phyloP scores from a whole-genome alignment of 2,113 vertebrate genomes.

The Eira barbara region DNA sequence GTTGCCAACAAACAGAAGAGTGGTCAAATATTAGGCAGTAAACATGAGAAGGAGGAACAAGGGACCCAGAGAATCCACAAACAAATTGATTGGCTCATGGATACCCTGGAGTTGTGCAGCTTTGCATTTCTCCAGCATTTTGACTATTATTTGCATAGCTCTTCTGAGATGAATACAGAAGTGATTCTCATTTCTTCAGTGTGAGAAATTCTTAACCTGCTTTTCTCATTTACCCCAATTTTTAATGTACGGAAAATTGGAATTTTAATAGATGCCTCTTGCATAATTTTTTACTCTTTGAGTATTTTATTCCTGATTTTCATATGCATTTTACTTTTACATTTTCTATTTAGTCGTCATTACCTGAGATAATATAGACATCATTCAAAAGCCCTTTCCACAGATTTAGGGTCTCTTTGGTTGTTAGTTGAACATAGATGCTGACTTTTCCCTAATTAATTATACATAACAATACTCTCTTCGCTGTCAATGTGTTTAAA shows the following conservation, averaged over 20 bases:
- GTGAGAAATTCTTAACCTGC: not conserved
- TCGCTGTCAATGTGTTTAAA: not conserved
- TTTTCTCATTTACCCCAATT: not conserved
- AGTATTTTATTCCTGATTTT: not conserved
- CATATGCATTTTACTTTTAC: not conserved
- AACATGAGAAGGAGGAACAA: not conserved
- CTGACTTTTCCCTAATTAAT: not conserved
- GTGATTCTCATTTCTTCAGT: not conserved
- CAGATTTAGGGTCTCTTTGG: not conserved
- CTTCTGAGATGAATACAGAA: not conserved
- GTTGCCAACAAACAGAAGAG: not conserved
- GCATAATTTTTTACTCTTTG: not conserved
- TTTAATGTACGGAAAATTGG: not conserved
- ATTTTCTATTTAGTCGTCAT: not conserved
- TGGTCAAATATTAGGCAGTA: conserved; percentile 12
- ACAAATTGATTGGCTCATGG: not conserved
- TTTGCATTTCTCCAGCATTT: not conserved
- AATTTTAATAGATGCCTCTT: not conserved
- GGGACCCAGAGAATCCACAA: not conserved
- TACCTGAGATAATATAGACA: not conserved
- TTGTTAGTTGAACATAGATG: not conserved
- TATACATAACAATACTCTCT: not conserved
- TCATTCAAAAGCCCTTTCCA: not conserved
- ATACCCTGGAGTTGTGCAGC: not conserved
- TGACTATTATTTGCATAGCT: not conserved